These are phyloP conservation scores for Myzus persicae DNA, from an alignment of 1,140 invertebrate species.

Conservation along the genomic window DNA sequence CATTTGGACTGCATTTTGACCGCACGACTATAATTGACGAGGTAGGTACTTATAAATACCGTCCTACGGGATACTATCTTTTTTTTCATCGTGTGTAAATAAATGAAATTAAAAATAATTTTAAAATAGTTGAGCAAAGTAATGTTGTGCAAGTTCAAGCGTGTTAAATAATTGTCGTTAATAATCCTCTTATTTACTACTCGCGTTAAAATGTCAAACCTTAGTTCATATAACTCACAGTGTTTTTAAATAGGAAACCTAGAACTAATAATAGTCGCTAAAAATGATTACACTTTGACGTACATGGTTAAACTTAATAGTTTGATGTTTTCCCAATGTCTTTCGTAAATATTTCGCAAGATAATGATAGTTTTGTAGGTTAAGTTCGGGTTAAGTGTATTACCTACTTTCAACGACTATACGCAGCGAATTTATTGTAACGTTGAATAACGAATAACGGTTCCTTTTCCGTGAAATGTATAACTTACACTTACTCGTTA, in stretches of 20 bases:
- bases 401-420: not conserved
- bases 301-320: not conserved
- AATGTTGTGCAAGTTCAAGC: not conserved
- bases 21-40: no score
- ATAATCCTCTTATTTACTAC: not conserved
- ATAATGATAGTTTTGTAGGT: not conserved
- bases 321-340: not conserved
- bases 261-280: not conserved
- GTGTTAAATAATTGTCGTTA: not conserved
- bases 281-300: not conserved
- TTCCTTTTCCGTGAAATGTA: not conserved
- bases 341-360: not conserved
- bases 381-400: not conserved
- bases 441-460: not conserved
- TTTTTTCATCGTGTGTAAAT: not conserved
- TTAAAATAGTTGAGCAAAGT: not conserved
- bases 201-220: not conserved
- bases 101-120: not conserved
- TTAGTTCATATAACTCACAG: not conserved
- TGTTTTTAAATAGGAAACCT: not conserved
- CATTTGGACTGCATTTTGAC: no score
- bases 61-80: not conserved
- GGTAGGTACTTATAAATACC: not conserved
- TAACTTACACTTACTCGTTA: not conserved
- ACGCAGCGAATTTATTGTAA: not conserved